Conservation (phyloP, 2,888 invertebrate species). For the Dryobota labecula region DNA sequence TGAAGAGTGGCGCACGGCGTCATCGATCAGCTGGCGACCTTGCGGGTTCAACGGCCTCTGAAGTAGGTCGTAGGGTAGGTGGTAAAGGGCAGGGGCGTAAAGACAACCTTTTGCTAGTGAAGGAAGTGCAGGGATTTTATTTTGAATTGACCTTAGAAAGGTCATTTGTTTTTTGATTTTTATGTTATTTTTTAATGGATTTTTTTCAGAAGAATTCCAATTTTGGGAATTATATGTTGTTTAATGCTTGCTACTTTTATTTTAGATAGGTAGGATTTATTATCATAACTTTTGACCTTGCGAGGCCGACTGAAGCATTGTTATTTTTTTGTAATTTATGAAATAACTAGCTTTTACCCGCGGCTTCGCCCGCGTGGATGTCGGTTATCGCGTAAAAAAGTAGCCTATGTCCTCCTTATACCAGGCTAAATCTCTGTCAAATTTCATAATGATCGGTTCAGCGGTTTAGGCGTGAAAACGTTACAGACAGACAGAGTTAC, state of each 20-base stretch:
- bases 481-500: too few relatives aligned
- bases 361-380: too few relatives aligned
- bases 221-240: background rate
- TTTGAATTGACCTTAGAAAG: background rate
- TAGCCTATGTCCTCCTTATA: too few relatives aligned
- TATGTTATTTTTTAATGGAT: background rate
- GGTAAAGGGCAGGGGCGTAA: slow-evolving; percentile 60
- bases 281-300: background rate
- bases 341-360: too few relatives aligned
- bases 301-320: background rate
- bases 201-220: background rate
- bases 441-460: too few relatives aligned
- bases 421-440: too few relatives aligned
- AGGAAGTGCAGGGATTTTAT: slow-evolving; percentile 25
- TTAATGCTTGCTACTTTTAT: background rate
- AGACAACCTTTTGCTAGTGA: slow-evolving; percentile 4
- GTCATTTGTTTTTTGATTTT: background rate
- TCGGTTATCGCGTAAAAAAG: too few relatives aligned
- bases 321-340: background rate
- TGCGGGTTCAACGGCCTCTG: slow-evolving; percentile 77
- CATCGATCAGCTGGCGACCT: slow-evolving; percentile 82
- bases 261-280: background rate
- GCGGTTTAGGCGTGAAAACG: too few relatives aligned
- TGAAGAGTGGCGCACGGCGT: slow-evolving; percentile 67
- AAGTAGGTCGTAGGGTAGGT: slow-evolving; percentile 72